A percentile compares a stretch with the other conserved stretches of the same genome.
Evolutionary conservation across 1,140 invertebrate genomes (phyloP).

Genomic region (Zaprionus capensis): DNA sequence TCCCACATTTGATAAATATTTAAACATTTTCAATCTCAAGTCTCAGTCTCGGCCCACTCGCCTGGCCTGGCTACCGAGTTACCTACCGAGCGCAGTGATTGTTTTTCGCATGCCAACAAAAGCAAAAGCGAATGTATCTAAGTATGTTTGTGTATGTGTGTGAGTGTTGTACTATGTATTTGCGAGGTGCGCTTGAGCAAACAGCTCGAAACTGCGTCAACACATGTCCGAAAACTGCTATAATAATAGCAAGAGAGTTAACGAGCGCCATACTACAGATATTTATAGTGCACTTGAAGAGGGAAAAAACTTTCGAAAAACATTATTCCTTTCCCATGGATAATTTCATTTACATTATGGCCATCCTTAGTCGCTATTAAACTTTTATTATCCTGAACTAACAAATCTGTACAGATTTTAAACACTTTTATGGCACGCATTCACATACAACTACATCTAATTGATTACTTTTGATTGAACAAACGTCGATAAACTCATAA

Average conservation of each 20-base stretch:
- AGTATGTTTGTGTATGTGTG: conserved; percentile 18
- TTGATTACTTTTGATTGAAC: neutral
- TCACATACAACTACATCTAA: neutral
- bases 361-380: no score
- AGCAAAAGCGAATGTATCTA: conserved; percentile 51
- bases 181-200: conserved; percentile 65
- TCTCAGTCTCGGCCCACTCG: conserved; percentile 39
- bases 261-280: conserved; percentile 18
- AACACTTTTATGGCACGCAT: neutral
- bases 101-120: conserved; percentile 33
- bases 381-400: neutral
- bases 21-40: conserved; percentile 72
- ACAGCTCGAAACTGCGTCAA: conserved; percentile 52
- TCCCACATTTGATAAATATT: conserved; percentile 83
- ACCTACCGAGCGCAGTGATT: conserved; percentile 49
- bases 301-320: neutral
- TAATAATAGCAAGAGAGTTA: conserved; percentile 8
- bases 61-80: conserved; percentile 68
- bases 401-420: neutral
- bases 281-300: conserved; percentile 34
- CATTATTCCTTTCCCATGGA: neutral
- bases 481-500: no score
- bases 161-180: conserved; percentile 29
- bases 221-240: conserved; percentile 22
- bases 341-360: neutral